Base-by-base conservation (phyloP, 2,113 vertebrate genomes). In the Pipa parva region DNA sequence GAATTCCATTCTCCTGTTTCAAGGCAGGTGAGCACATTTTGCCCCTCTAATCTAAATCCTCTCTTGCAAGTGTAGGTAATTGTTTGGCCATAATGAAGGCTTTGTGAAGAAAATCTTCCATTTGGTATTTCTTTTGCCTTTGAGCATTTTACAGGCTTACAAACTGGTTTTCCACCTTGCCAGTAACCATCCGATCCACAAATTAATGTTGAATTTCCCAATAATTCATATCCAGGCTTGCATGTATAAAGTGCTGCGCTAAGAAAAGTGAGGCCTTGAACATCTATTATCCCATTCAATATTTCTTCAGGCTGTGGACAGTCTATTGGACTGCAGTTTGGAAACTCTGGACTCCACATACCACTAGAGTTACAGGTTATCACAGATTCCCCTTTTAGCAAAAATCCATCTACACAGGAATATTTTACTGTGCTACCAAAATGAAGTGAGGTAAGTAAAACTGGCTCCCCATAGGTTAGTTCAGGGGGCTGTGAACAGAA, bases 231-330 rank as follows among this genome's bases (percentile, higher is more conserved):
- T 24, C 97, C 97, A 42, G 88, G 86, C 68, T 90, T 95, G 71
- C 97, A 99, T 2, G 90, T 93, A 67, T 99, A 99, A 25, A 93
- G 81, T 0, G 94, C 96, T 58, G 92, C 94, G 80, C 93, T 98
- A 58, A 98, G 93, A 74, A 95, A 99, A 74, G 93, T 93, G 50
- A 99, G 89, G n/a, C 97, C 96, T 74, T 99, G 97, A 5, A 97
- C 93, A 20, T 99, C 95, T 2, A 97, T 88, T 63, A 97, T 95
- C 17, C 96, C 95, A 0, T 97, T 88, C 24, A 74, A 80, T 72
- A 97, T 88, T 82, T 97, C 94, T 70, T 89, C 89, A 7, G 97
- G 97, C 2, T 98, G 96, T 3, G 92, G 91, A 29, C 97, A 99
- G 72, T 99, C 97, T 4, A 98, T 92, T 0, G 95, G 92, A 62